phyloP scores from a whole-genome alignment of 2,797 vertebrate species.

The Crocodylus rhombifer region DNA sequence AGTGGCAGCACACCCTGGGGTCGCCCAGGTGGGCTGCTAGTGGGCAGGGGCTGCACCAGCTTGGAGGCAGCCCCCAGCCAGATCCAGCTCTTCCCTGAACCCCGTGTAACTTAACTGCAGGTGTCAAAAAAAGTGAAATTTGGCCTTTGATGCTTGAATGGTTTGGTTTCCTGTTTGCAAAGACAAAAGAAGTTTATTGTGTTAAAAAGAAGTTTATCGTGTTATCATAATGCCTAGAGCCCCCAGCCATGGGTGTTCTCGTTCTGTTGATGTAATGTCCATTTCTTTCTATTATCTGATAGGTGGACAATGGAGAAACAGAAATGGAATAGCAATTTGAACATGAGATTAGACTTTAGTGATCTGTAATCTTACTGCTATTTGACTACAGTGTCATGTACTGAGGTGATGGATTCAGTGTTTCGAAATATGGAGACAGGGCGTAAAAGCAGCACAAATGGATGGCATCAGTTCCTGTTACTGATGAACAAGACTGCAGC shows the following conservation, averaged over 20 bases:
- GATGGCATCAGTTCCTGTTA: not conserved
- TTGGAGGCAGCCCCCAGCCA: too few relatives aligned
- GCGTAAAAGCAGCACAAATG: not conserved
- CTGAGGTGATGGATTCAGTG: not conserved
- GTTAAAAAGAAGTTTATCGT: not conserved
- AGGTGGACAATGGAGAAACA: not conserved
- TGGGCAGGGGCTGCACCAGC: too few relatives aligned
- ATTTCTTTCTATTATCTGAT: not conserved
- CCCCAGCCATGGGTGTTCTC: too few relatives aligned
- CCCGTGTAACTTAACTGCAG: not conserved
- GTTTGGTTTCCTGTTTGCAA: not conserved
- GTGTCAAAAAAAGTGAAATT: not conserved
- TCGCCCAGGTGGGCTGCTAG: too few relatives aligned
- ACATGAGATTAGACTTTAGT: not conserved
- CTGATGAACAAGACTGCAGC: not conserved
- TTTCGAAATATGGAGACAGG: not conserved
- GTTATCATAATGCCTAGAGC: too few relatives aligned
- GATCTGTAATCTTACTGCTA: not conserved
- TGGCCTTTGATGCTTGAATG: not conserved
- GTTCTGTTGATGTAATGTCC: not conserved
- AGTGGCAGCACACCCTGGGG: too few relatives aligned
- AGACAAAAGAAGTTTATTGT: not conserved
- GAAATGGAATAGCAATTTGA: not conserved
- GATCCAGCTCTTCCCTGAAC: too few relatives aligned
- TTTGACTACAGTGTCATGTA: accelerated